Percentiles rank a stretch among this genome's conserved stretches.
Evolutionary conservation across 2,888 invertebrate genomes (phyloP).

Genomic region (Cosmopolites sordidus): DNA sequence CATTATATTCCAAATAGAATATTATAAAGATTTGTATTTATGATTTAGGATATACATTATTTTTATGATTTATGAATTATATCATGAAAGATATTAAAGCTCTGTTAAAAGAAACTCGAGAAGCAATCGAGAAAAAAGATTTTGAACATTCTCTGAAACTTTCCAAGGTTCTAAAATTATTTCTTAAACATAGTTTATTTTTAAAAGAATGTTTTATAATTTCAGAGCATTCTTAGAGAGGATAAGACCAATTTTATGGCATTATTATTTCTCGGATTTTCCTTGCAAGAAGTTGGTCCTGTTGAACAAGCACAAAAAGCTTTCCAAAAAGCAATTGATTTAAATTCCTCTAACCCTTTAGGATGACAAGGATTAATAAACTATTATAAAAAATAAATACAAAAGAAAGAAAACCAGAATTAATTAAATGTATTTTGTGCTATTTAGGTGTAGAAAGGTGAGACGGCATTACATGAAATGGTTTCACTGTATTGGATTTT

Average conservation of each 20-base stretch:
- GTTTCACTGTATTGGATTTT: slow-evolving; percentile 5
- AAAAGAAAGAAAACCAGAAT: slow-evolving; percentile 49
- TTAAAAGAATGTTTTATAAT: too few species aligned
- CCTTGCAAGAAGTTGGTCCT: slow-evolving; percentile 67
- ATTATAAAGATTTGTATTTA: too few species aligned
- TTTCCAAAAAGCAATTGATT: slow-evolving; percentile 53
- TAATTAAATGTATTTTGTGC: slow-evolving; percentile 66
- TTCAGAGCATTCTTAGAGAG: slow-evolving; percentile 56
- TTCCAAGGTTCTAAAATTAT: slow-evolving; percentile 55
- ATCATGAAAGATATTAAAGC: slow-evolving; percentile 62
- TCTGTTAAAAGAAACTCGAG: slow-evolving; percentile 74
- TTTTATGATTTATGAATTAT: too few species aligned
- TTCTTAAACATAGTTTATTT: too few species aligned
- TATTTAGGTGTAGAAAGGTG: slow-evolving; percentile 63
- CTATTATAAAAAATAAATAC: slow-evolving; percentile 64
- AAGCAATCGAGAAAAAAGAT: slow-evolving; percentile 74
- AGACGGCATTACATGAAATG: slow-evolving; percentile 1
- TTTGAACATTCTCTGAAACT: slow-evolving; percentile 68
- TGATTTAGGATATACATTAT: slow-evolving; percentile 13
- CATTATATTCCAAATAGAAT: too few species aligned
- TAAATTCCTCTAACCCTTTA: slow-evolving; percentile 53
- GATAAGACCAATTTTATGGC: slow-evolving; percentile 81
- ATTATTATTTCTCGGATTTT: slow-evolving; percentile 75
- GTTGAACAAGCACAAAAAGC: slow-evolving; percentile 64
- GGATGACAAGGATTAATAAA: slow-evolving; percentile 79